phyloP scores from a whole-genome alignment of 1,140 invertebrate genomes.

The Danaus plexippus region DNA sequence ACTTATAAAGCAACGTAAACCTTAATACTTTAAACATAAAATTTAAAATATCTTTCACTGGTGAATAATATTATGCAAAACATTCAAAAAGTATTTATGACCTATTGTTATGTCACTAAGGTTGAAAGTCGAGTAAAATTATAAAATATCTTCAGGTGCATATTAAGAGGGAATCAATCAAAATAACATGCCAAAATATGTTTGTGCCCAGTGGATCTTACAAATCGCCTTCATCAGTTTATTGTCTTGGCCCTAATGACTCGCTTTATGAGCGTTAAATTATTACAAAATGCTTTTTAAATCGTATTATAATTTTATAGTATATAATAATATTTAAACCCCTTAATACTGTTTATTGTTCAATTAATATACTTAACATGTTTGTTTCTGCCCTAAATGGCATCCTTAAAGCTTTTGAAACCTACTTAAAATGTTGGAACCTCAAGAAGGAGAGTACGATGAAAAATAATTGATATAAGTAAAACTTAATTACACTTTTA shows the following conservation, averaged over 20 bases:
- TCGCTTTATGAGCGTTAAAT: slow-evolving; percentile 16
- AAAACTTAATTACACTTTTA: too few relatives aligned
- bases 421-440: too few relatives aligned
- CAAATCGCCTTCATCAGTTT: slow-evolving; percentile 41
- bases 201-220: slow-evolving; percentile 35
- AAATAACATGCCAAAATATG: slow-evolving; percentile 35
- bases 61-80: not conserved
- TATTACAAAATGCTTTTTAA: slow-evolving; percentile 10
- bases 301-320: not conserved
- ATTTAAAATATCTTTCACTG: slow-evolving; percentile 3
- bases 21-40: slow-evolving; percentile 4
- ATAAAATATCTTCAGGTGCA: slow-evolving; percentile 28
- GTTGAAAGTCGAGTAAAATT: slow-evolving; percentile 16
- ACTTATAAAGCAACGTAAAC: slow-evolving; percentile 4
- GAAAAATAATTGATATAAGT: too few relatives aligned
- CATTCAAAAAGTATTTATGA: slow-evolving; percentile 1
- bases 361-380: not conserved
- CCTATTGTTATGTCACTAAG: slow-evolving; percentile 13
- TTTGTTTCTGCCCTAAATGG: too few relatives aligned
- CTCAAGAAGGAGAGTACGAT: too few relatives aligned
- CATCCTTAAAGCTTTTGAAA: not conserved
- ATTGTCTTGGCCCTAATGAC: slow-evolving; percentile 43
- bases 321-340: not conserved
- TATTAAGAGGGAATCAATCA: slow-evolving; percentile 48
- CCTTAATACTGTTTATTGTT: slow-evolving; percentile 19